Evolutionary conservation across 2,888 invertebrate species (phyloP).

Genomic region (Aporophyla lueneburgensis): DNA sequence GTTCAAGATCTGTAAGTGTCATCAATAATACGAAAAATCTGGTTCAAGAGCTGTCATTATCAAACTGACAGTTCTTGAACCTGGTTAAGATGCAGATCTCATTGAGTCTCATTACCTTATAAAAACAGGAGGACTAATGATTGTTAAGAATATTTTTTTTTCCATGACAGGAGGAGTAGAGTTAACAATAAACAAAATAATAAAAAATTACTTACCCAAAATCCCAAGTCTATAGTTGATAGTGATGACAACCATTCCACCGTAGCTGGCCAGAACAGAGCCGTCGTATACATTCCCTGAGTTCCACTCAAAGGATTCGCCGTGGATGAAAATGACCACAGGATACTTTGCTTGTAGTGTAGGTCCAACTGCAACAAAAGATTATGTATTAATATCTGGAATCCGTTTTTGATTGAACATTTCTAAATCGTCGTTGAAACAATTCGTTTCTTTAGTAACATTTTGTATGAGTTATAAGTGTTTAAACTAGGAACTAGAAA

Average conservation of each 20-base stretch:
- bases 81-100: background rate
- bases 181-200: background rate
- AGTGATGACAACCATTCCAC: constrained; percentile 97
- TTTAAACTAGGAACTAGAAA: background rate
- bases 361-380: constrained; percentile 91
- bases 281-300: constrained; percentile 99
- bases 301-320: constrained; percentile 98
- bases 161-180: no score
- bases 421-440: background rate
- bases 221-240: constrained; percentile 99
- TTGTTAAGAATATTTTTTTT: background rate
- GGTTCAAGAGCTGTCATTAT: no score
- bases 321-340: constrained; percentile 98
- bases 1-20: background rate
- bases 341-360: constrained; percentile 92
- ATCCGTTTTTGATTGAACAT: no score
- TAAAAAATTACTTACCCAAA: constrained; percentile 91
- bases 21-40: no score
- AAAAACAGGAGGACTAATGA: background rate
- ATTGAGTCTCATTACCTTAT: background rate
- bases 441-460: background rate
- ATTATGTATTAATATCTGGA: background rate
- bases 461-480: no score
- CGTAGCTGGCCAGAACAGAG: constrained; percentile 97
- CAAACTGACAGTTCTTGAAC: background rate